Base-by-base conservation (phyloP, 2,797 vertebrate species). In the Peromyscus aztecus region DNA sequence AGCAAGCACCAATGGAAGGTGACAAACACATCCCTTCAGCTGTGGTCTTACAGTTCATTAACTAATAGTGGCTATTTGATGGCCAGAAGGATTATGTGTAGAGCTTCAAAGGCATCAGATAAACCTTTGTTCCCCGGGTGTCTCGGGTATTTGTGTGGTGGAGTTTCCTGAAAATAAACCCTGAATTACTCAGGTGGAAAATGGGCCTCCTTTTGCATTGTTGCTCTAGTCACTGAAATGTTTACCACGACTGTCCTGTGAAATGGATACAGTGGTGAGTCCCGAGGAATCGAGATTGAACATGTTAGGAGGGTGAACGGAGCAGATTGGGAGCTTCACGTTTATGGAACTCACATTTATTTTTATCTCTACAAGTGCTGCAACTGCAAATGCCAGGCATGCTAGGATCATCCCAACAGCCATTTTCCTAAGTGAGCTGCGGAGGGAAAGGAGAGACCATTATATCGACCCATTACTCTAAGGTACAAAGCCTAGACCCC, bases 401-500 rank as follows among this genome's bases (percentile, higher is more conserved):
- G 99, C 99, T 95, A 99, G 98, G 92, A 99, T 97, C 99, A 99
- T 99, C 92, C 99, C 99, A 5, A 97, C 55, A 46, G 99, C 98
- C 99, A 99, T 99, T 98, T 99, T 99, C 97, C 98, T 99, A 40
- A 99, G 98, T 67, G 99, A 99, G 93, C 99, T 99, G 97, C 7
- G 88, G 91, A 98, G 75, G 65, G 98, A 98, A 97, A 83, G 78
- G 94, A 97, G 97, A 91, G 92, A 94, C 0, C 75, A 43, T 92
- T 88, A 75, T 37, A 81, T 63, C 63, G 83, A 81, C 82, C 90
- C 49, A 80, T 73, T 59, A 90, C 14, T 83, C 8, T 43, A 67
- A 57, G 84, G 55, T 19, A 90, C 55, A 91, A 89, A 94, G 65
- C 46, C 10, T 16, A 96, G 61, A 29, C 59, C 76, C 31, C 37